Conservation (phyloP, 53 echinoderm and acorn worm species). For the Echinometra lucunter region DNA sequence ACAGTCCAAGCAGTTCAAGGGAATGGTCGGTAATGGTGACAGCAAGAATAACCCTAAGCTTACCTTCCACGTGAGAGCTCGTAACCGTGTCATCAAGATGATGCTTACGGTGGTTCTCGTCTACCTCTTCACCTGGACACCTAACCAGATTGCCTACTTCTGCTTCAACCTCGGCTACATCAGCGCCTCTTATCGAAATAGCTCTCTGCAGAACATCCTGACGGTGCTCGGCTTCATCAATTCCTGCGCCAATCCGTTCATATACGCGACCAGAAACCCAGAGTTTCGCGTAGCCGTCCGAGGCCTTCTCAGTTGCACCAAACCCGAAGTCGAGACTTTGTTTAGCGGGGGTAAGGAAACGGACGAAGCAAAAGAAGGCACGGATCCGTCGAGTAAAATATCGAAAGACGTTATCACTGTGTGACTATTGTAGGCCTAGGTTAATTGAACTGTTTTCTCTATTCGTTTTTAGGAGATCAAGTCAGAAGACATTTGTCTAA, state of each 20-base stretch:
- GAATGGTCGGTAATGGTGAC: constrained; percentile 35
- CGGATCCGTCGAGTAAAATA: background rate
- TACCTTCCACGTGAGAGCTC: constrained; percentile 71
- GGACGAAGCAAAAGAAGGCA: background rate
- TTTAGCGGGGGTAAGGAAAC: constrained; percentile 22
- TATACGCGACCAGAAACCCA: constrained; percentile 73
- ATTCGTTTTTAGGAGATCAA: background rate
- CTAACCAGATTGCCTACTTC: constrained; percentile 78
- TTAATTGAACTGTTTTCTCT: background rate
- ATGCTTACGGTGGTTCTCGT: constrained; percentile 79
- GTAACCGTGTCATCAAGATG: constrained; percentile 76
- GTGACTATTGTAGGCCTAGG: background rate
- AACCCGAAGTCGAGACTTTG: background rate
- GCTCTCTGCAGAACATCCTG: constrained; percentile 72
- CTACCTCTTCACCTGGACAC: constrained; percentile 81
- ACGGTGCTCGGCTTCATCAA: constrained; percentile 77
- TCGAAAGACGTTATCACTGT: background rate
- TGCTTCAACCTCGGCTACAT: constrained; percentile 74
- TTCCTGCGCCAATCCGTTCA: constrained; percentile 79
- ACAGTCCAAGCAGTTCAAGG: constrained; percentile 62
- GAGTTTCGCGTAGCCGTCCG: constrained; percentile 8
- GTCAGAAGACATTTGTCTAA: background rate
- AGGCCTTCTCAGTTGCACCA: background rate
- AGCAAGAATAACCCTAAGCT: background rate
- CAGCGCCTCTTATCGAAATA: constrained; percentile 54